Evolutionary conservation across 2,888 invertebrate species (phyloP).

Genomic region (Epiblema foenella): DNA sequence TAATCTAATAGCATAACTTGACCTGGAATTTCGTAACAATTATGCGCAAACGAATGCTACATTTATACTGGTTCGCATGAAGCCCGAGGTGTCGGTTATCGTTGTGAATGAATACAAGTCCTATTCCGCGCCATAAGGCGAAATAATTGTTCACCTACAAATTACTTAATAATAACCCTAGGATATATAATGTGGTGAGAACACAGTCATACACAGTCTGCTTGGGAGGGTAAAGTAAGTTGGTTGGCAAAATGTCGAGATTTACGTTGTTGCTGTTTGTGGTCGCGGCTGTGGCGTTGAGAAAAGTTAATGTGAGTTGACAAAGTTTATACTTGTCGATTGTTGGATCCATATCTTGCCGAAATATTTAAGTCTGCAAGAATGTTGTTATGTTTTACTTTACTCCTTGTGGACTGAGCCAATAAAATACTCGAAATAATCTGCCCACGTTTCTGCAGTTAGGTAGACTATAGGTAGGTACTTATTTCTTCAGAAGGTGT

Average conservation of each 20-base stretch:
- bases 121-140: constrained; percentile 24
- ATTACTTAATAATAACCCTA: constrained; percentile 41
- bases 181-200: constrained; percentile 38
- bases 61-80: not conserved
- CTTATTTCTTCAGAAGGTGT: too few species aligned
- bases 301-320: constrained; percentile 30
- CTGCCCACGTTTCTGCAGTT: too few species aligned
- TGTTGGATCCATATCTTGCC: not conserved
- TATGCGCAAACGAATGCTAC: not conserved
- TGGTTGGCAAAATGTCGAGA: constrained; percentile 25
- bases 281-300: constrained; percentile 19
- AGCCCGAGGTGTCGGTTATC: not conserved
- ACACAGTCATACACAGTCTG: constrained; percentile 9
- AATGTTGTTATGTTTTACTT: not conserved
- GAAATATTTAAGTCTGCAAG: not conserved
- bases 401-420: not conserved
- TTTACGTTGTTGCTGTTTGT: constrained; percentile 5
- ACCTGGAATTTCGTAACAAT: not conserved
- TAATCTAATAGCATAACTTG: too few species aligned
- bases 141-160: constrained; percentile 37
- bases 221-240: constrained; percentile 20
- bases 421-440: too few species aligned
- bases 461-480: too few species aligned
- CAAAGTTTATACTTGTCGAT: not conserved
- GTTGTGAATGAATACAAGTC: not conserved